phyloP scores from a whole-genome alignment of 30 jellyfish, hydroid and myxozoan genomes.

The Cassiopea andromeda region DNA sequence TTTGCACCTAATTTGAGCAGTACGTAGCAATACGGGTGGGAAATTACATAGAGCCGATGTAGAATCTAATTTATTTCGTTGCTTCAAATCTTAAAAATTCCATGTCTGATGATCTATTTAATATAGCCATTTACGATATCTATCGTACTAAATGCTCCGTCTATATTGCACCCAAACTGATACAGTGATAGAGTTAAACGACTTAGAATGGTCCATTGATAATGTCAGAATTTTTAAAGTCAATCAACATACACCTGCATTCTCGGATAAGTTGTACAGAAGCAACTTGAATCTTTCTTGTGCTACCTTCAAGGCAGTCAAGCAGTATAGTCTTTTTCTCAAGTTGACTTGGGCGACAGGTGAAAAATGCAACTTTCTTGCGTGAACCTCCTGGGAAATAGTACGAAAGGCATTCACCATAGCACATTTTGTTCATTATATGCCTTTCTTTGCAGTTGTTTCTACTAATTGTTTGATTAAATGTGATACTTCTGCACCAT shows the following conservation, averaged over 20 bases:
- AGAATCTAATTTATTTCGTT: too few species aligned
- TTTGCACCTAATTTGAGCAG: too few species aligned
- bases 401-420: constrained; percentile 43
- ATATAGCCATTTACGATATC: too few species aligned
- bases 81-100: too few species aligned
- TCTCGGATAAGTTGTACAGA: constrained; percentile 17
- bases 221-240: neutral
- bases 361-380: constrained; percentile 23
- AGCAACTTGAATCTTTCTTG: constrained; percentile 4
- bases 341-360: constrained; percentile 19
- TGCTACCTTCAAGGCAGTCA: constrained; percentile 7
- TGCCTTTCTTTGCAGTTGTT: constrained; percentile 10
- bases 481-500: constrained; percentile 19
- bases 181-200: neutral
- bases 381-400: constrained; percentile 16
- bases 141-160: too few species aligned
- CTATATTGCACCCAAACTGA: too few species aligned
- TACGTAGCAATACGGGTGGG: too few species aligned
- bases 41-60: too few species aligned
- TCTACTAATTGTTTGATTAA: constrained; percentile 25
- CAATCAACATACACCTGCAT: constrained; percentile 49
- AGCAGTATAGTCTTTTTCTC: constrained; percentile 20
- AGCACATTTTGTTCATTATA: constrained; percentile 34
- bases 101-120: too few species aligned
- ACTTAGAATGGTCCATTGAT: constrained; percentile 2